A percentile compares a stretch with the other conserved stretches of the same genome.
Evolutionary conservation across 2,797 vertebrate genomes (phyloP).

Genomic region (Varecia variegata): DNA sequence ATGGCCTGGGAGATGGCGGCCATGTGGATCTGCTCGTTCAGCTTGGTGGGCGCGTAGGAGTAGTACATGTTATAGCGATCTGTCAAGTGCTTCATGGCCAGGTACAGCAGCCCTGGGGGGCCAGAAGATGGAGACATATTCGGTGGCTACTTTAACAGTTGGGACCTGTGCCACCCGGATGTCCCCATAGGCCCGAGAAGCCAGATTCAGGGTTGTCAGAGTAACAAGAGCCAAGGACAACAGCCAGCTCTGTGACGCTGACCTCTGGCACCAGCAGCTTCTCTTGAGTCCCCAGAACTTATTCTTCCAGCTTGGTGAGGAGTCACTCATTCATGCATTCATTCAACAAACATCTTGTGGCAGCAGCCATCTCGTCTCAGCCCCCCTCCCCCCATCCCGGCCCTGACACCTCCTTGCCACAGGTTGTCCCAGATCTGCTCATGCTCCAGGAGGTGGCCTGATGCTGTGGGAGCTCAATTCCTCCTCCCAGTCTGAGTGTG

Average conservation of each 20-base stretch:
- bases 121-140: rapidly evolving
- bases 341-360: not conserved
- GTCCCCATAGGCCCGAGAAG: not conserved
- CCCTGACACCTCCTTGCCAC: not conserved
- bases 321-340: not conserved
- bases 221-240: not conserved
- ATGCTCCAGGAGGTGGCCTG: not conserved
- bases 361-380: not conserved
- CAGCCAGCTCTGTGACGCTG: rapidly evolving
- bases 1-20: constrained; percentile 94
- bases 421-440: not conserved
- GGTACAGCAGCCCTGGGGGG: constrained; percentile 91
- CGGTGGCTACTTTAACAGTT: rapidly evolving
- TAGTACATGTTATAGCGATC: constrained; percentile 99
- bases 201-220: not conserved
- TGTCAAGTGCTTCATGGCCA: constrained; percentile 96
- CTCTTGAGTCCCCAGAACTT: not conserved
- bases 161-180: not conserved
- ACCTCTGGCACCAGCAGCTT: not conserved
- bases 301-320: not conserved
- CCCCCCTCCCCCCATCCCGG: no score
- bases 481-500: not conserved
- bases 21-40: constrained; percentile 93
- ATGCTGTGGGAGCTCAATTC: not conserved
- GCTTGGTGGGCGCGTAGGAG: constrained; percentile 94